Conservation (phyloP, 2,888 invertebrate species). For the Sphaeridia pumilis region DNA sequence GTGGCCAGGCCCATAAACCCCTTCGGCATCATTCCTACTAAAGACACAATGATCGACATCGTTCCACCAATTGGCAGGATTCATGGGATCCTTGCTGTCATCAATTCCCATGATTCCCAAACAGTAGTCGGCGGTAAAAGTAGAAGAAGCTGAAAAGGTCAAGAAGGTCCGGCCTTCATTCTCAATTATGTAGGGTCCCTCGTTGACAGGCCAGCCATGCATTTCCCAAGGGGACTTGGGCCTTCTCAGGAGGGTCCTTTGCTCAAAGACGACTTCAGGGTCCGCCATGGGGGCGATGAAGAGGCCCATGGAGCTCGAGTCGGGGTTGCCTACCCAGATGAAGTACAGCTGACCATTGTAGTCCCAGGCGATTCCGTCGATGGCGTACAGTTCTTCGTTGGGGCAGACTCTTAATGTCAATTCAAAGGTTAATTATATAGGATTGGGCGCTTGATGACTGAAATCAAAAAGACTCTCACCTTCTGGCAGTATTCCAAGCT, state of each 20-base stretch:
- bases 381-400: conserved; percentile 26
- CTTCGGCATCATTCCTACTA: conserved; percentile 27
- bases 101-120: conserved; percentile 30
- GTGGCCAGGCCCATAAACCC: conserved; percentile 30
- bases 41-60: conserved; percentile 27
- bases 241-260: conserved; percentile 18
- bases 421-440: no score
- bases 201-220: conserved; percentile 25
- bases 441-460: no score
- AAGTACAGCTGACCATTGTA: conserved; percentile 25
- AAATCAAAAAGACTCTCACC: conserved; percentile 13
- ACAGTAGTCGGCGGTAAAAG: conserved; percentile 31
- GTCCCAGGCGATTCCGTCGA: conserved; percentile 26
- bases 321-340: conserved; percentile 29
- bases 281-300: conserved; percentile 30
- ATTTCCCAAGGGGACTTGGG: conserved; percentile 30
- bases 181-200: conserved; percentile 29
- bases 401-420: no score
- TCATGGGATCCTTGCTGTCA: conserved; percentile 22
- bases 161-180: conserved; percentile 24
- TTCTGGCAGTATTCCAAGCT: conserved; percentile 19
- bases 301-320: conserved; percentile 24
- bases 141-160: conserved; percentile 29
- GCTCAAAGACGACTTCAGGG: conserved; percentile 19
- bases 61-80: conserved; percentile 29